A percentile compares a stretch with the other conserved stretches of the same genome.
These are phyloP conservation scores for Drosophila dunni DNA, from an alignment of 1,140 invertebrate genomes.

Conservation along the genomic window DNA sequence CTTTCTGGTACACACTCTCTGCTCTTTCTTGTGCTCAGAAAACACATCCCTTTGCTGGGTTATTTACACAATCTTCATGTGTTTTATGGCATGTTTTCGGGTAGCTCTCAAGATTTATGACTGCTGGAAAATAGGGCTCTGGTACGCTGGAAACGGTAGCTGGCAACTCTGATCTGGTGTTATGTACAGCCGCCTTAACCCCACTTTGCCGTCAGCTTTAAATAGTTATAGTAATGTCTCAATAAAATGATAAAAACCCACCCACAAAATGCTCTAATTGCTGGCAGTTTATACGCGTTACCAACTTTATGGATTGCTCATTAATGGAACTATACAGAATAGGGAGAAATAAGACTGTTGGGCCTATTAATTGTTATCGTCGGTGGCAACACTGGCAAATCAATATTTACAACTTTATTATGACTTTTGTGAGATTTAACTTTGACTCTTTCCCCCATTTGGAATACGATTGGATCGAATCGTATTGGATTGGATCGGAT, in stretches of 20 bases:
- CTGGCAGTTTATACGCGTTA: conserved; percentile 26
- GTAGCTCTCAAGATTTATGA: conserved; percentile 59
- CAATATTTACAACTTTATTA: conserved; percentile 75
- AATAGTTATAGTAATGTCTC: conserved; percentile 61
- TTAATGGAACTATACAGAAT: conserved; percentile 44
- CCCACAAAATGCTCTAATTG: conserved; percentile 26
- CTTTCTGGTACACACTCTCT: conserved; percentile 7
- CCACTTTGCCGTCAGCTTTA: conserved; percentile 57
- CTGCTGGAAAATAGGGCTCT: conserved; percentile 28
- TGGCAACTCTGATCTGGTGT: conserved; percentile 5
- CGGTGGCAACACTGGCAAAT: conserved; percentile 38
- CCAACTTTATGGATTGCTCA: conserved; percentile 35
- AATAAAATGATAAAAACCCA: conserved; percentile 51
- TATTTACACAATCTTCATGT: conserved; percentile 81
- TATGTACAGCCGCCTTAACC: conserved; percentile 55
- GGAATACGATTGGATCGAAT: background rate
- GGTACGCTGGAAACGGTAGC: conserved; percentile 6
- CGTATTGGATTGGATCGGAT: background rate
- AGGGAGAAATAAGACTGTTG: conserved; percentile 30
- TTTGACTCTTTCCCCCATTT: conserved; percentile 22
- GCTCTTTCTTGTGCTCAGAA: conserved; percentile 13
- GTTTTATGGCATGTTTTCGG: conserved; percentile 78
- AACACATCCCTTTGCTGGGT: conserved; percentile 42
- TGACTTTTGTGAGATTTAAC: conserved; percentile 52
- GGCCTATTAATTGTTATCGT: conserved; percentile 28